Evolutionary conservation across 1,140 invertebrate genomes (phyloP).

Genomic region (Drosophila sp.): DNA sequence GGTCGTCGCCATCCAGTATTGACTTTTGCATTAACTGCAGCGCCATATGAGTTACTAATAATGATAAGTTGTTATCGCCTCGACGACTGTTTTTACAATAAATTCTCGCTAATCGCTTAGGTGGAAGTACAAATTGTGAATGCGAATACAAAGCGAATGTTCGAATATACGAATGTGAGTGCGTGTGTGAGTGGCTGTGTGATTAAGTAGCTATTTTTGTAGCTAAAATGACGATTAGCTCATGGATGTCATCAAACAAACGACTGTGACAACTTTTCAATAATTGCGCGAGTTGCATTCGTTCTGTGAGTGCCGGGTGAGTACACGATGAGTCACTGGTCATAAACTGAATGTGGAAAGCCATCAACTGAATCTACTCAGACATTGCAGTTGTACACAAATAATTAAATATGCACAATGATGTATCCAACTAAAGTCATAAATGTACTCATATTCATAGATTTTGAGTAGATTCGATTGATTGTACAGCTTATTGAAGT

Average conservation of each 20-base stretch:
- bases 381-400: background rate
- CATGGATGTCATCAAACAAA: slow-evolving; percentile 16
- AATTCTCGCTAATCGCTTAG: slow-evolving; percentile 29
- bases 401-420: background rate
- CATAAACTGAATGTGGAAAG: background rate
- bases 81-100: slow-evolving; percentile 15
- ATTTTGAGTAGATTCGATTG: background rate
- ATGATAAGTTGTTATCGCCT: slow-evolving; percentile 29
- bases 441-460: background rate
- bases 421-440: background rate
- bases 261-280: slow-evolving; percentile 21
- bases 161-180: slow-evolving; percentile 6
- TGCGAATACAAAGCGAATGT: too few relatives aligned
- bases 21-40: slow-evolving; percentile 10
- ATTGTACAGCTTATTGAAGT: background rate
- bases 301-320: slow-evolving; percentile 1
- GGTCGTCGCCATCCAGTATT: background rate
- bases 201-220: background rate
- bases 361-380: background rate
- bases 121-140: slow-evolving; percentile 20
- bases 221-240: background rate
- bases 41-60: background rate
- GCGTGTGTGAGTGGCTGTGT: slow-evolving; percentile 3
- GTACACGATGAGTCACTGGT: slow-evolving; percentile 10
- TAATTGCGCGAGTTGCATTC: slow-evolving; percentile 31